These are phyloP conservation scores for Stratiomys singularior DNA, from an alignment of 2,888 invertebrate genomes.

Conservation along the genomic window DNA sequence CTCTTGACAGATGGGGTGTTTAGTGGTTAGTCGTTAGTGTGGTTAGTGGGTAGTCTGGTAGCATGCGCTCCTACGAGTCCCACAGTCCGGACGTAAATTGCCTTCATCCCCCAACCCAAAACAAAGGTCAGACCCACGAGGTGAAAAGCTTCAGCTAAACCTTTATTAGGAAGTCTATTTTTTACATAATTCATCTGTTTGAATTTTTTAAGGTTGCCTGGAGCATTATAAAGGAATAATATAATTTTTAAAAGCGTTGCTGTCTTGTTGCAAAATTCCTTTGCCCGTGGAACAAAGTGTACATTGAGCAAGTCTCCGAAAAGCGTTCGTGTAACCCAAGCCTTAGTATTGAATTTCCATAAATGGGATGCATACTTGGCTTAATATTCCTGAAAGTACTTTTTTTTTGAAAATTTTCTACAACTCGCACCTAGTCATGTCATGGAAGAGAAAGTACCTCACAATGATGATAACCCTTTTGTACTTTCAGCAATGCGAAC, in stretches of 20 bases:
- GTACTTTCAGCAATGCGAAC: no score
- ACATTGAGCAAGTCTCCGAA: not conserved
- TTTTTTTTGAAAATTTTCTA: not conserved
- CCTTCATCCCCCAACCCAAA: no score
- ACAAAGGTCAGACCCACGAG: no score
- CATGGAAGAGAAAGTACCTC: no score
- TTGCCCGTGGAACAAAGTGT: constrained; percentile 5
- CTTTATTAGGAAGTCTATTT: not conserved
- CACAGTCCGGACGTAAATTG: no score
- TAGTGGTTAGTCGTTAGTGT: no score
- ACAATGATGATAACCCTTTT: no score
- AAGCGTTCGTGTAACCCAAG: constrained; percentile 11
- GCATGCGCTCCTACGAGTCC: no score
- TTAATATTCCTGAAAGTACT: not conserved
- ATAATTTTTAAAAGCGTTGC: not conserved
- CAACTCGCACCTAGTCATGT: no score
- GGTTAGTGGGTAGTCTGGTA: no score
- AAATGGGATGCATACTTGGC: not conserved
- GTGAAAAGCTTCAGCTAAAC: not conserved
- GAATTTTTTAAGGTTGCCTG: not conserved
- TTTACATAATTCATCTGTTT: not conserved
- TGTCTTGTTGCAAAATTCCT: not conserved
- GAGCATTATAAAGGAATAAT: not conserved
- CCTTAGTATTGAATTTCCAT: not conserved
- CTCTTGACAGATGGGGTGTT: no score